Conservation (phyloP, 1,140 invertebrate species). For the Meloidogyne hapla region DNA sequence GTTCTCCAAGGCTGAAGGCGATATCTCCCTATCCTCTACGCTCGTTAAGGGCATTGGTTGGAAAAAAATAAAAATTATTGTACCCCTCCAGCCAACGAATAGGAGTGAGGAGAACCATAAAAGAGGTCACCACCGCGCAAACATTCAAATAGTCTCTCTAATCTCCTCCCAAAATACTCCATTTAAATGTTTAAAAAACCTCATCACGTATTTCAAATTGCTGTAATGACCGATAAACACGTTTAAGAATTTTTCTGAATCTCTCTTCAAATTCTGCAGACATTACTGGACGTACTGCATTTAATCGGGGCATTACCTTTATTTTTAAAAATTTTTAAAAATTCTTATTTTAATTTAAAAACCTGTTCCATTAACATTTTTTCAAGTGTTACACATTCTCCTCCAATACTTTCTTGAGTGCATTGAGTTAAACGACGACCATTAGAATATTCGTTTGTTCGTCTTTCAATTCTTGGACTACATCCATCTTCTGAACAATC, state of each 20-base stretch:
- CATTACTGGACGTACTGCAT: slow-evolving; percentile 39
- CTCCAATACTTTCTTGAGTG: slow-evolving; percentile 12
- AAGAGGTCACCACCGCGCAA: too few species aligned
- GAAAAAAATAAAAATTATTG: too few species aligned
- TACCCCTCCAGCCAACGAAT: too few species aligned
- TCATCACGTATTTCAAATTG: slow-evolving; percentile 70
- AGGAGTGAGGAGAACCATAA: too few species aligned
- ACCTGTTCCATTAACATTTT: slow-evolving; percentile 55
- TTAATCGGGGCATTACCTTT: slow-evolving; percentile 50
- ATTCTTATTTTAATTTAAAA: background rate
- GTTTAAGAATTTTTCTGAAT: slow-evolving; percentile 57
- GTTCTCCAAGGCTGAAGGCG: too few species aligned
- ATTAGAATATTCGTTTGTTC: background rate
- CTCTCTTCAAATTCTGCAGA: slow-evolving; percentile 57
- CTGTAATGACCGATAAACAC: slow-evolving; percentile 54
- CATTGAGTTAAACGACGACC: slow-evolving; percentile 4
- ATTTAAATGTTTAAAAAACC: slow-evolving; percentile 32
- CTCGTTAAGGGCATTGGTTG: too few species aligned
- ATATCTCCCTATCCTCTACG: too few species aligned
- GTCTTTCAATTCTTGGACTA: background rate
- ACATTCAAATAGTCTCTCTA: background rate
- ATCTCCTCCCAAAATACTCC: background rate
- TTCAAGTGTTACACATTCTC: slow-evolving; percentile 50
- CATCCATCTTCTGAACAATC: background rate
- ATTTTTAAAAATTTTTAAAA: slow-evolving; percentile 44